Evolutionary conservation across 2,888 invertebrate species (phyloP).

Genomic region (Notodonta ziczac): DNA sequence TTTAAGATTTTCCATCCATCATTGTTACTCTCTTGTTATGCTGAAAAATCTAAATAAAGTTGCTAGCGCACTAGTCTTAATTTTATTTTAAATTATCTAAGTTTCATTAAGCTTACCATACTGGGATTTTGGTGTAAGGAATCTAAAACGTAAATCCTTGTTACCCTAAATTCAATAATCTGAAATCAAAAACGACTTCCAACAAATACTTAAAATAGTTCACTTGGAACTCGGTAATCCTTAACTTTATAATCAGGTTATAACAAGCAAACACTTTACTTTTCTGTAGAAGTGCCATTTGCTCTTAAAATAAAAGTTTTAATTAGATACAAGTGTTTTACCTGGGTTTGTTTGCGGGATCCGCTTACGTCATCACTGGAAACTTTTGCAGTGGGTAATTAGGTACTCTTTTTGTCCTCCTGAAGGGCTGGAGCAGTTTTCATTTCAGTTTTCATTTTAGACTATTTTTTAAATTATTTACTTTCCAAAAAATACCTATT

Average conservation of each 20-base stretch:
- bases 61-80: too few relatives aligned
- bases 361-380: slow-evolving; percentile 10
- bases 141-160: too few relatives aligned
- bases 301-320: slow-evolving; percentile 58
- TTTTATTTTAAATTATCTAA: too few relatives aligned
- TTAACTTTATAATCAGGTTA: slow-evolving; percentile 41
- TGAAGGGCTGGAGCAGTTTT: slow-evolving; percentile 13
- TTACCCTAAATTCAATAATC: too few relatives aligned
- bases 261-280: slow-evolving; percentile 57
- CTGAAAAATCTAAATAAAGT: too few relatives aligned
- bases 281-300: slow-evolving; percentile 50
- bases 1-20: too few relatives aligned
- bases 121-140: too few relatives aligned
- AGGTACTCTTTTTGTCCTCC: too few relatives aligned
- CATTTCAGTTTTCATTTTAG: slow-evolving; percentile 17
- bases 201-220: neutral
- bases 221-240: slow-evolving; percentile 12
- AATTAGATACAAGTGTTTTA: slow-evolving; percentile 51
- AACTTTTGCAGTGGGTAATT: slow-evolving; percentile 19
- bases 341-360: slow-evolving; percentile 36
- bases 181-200: neutral
- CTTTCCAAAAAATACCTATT: too few relatives aligned
- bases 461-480: too few relatives aligned
- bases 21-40: too few relatives aligned
- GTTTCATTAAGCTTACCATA: too few relatives aligned